Percentiles rank a stretch among this genome's conserved stretches.
Evolutionary conservation across 1,140 invertebrate genomes (phyloP).

Genomic region (Halyomorpha halys): DNA sequence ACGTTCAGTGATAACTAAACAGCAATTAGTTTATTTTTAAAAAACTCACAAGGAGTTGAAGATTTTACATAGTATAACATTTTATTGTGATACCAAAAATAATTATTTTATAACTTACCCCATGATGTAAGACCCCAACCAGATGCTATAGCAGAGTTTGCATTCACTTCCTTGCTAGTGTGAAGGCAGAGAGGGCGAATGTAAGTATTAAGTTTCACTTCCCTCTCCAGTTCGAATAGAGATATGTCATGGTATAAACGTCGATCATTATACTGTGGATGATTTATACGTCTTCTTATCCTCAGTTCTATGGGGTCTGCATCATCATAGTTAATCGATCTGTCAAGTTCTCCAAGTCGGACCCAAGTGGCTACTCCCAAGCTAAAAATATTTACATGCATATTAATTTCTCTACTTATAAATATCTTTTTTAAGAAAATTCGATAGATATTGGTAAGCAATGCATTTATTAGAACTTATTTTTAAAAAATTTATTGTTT

Average conservation of each 20-base stretch:
- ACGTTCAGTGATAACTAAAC: too few relatives aligned
- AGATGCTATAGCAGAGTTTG: not conserved
- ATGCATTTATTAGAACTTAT: too few relatives aligned
- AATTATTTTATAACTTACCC: conserved; percentile 6
- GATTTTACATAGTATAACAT: too few relatives aligned
- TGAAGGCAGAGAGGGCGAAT: conserved; percentile 44
- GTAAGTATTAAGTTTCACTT: conserved; percentile 39
- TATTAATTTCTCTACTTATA: too few relatives aligned
- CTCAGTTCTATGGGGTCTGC: conserved; percentile 36
- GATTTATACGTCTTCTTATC: conserved; percentile 35
- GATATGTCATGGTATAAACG: conserved; percentile 47
- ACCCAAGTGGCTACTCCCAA: conserved; percentile 33
- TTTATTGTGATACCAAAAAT: too few relatives aligned
- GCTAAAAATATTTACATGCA: too few relatives aligned
- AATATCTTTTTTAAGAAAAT: too few relatives aligned
- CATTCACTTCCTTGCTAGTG: not conserved
- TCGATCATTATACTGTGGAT: conserved; percentile 40
- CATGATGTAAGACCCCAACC: conserved; percentile 25
- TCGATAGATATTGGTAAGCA: too few relatives aligned
- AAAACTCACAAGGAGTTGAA: too few relatives aligned
- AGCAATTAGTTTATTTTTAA: too few relatives aligned
- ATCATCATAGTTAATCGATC: conserved; percentile 38
- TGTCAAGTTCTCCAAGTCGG: conserved; percentile 44
- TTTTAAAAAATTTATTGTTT: too few relatives aligned
- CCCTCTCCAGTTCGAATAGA: conserved; percentile 38